Evolutionary conservation across 2,888 invertebrate genomes (phyloP), one percentile per base, ranked within the genome.

Genomic region (Scrobipalpa atriplicella): DNA sequence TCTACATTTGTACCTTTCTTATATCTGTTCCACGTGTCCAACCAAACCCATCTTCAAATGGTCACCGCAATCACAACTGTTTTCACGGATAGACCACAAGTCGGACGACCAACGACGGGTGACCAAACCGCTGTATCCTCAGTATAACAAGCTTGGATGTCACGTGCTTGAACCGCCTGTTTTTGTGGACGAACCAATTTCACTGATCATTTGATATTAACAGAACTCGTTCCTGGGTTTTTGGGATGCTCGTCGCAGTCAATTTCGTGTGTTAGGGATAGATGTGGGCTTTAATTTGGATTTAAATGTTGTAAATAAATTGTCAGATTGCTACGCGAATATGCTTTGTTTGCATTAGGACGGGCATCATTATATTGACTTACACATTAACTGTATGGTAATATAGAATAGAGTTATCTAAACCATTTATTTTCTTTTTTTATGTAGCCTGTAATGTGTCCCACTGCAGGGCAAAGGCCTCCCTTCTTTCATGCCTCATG

Each of bases 51-150:
- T 18, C 21, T 38, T 47, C 18, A 52, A 54, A 43, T 65, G 54
- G 9, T n/a, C n/a, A n/a, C 29, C 19, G 65, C 18, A 54, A 61
- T 64, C 64, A 54, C 11, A 66, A 47, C 61, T 66, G 52, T 60
- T 64, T 68, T 61, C 52, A 66, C 66, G 47, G 65, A 68, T 67
- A 64, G 69, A 84, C 86, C 86, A 76, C 86, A 85, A 82, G 80
- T 75, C 73, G 39, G 73, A 82, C 83, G 76, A 72, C 73, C 79
- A 78, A 76, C 78, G 80, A 75, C 72, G 78, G 75, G 74, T 75
- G 78, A 82, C 80, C 68, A 76, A 76, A 81, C 82, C 79, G 78
- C 81, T 81, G 73, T 13, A 66, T 66, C 71, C 72, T 73, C 64
- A 66, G 63, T 54, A 56, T 67, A 67, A 68, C 68, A 54, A 68